A percentile compares a stretch with the other conserved stretches of the same genome.
Evolutionary conservation across 2,113 vertebrate genomes (phyloP).

Genomic region (Myocastor coypus): DNA sequence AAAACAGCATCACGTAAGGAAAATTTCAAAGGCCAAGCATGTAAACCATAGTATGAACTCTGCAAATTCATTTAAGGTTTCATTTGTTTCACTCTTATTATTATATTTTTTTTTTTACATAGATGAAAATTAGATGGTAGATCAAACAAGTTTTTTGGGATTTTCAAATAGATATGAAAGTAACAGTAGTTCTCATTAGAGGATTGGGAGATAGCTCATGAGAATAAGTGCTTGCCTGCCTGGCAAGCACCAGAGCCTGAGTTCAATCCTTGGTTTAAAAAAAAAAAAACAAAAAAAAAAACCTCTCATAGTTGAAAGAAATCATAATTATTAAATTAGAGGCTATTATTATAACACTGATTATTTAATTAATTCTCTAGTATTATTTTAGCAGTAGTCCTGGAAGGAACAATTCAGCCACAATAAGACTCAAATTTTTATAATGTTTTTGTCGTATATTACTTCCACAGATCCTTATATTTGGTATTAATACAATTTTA

Average conservation of each 20-base stretch:
- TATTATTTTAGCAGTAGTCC: background rate
- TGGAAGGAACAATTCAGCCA: background rate
- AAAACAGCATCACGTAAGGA: background rate
- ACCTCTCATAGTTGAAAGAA: background rate
- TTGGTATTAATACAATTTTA: background rate
- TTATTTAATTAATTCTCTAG: slow-evolving; percentile 30
- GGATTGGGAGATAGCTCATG: too few relatives aligned
- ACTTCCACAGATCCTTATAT: background rate
- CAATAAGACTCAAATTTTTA: background rate
- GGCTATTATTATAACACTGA: background rate
- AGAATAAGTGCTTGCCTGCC: too few relatives aligned
- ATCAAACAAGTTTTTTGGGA: background rate
- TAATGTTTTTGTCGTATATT: background rate
- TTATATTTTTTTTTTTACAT: background rate
- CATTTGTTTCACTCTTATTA: background rate
- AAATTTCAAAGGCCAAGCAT: background rate
- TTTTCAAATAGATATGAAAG: background rate
- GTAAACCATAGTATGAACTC: background rate
- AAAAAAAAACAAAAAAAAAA: too few relatives aligned
- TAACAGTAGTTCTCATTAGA: background rate
- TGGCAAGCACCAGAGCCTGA: too few relatives aligned
- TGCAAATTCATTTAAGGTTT: slow-evolving; percentile 14
- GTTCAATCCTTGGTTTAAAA: too few relatives aligned
- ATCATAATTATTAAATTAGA: background rate
- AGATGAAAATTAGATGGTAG: background rate